Conservation (phyloP, 2,797 vertebrate species). For the Rhynchonycteris naso region DNA sequence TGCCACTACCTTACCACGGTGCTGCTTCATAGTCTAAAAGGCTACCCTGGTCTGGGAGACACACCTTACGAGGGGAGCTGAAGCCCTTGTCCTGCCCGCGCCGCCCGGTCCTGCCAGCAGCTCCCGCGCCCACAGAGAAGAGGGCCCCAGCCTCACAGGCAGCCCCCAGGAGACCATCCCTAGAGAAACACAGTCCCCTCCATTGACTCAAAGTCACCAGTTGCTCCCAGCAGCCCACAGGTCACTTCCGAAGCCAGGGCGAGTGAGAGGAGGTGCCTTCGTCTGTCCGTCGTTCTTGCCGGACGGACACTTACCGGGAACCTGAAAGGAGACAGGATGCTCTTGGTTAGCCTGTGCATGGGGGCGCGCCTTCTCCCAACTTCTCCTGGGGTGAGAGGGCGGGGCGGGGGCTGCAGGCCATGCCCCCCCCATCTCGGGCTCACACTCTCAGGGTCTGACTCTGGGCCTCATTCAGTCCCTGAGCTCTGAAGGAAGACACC, state of each 20-base stretch:
- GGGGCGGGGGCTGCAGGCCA: background rate
- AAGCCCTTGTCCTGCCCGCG: background rate
- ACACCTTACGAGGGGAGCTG: background rate
- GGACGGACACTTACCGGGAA: conserved; percentile 48
- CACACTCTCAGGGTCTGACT: background rate
- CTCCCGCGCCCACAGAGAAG: background rate
- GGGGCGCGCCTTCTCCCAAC: too few relatives aligned
- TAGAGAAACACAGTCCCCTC: background rate
- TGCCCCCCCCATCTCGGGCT: fast-evolving
- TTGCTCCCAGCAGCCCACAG: background rate
- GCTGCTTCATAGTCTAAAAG: background rate
- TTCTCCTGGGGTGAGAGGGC: fast-evolving
- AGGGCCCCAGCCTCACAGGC: background rate
- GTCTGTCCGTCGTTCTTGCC: background rate
- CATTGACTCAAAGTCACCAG: background rate
- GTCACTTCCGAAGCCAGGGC: background rate
- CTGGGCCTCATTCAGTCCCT: too few relatives aligned
- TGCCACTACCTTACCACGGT: fast-evolving
- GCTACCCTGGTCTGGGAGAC: background rate
- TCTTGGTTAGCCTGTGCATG: conserved; percentile 31
- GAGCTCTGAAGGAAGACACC: background rate
- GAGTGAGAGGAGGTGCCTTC: background rate
- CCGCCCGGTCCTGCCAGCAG: background rate
- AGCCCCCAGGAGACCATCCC: background rate
- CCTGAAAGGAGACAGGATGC: conserved; percentile 81